These are phyloP conservation scores for Morpho helenor DNA, from an alignment of 2,888 invertebrate genomes.

Conservation along the genomic window DNA sequence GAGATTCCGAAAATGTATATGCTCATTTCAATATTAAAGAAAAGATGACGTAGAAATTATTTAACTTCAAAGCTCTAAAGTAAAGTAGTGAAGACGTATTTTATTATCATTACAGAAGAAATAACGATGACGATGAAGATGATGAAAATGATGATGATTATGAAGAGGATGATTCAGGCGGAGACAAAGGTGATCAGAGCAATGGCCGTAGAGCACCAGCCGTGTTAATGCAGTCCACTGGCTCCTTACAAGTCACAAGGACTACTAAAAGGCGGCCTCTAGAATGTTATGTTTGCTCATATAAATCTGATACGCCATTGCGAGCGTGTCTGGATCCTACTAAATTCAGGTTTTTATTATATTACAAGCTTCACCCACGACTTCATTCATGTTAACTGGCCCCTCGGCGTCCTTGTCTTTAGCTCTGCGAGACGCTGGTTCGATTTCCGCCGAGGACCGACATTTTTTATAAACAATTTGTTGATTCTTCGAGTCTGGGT, in stretches of 20 bases:
- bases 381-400: too few species aligned
- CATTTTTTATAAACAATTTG: too few species aligned
- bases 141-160: slow-evolving; percentile 51
- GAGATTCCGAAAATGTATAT: too few species aligned
- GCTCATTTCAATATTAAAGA: too few species aligned
- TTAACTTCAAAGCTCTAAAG: too few species aligned
- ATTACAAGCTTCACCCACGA: too few species aligned
- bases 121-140: slow-evolving; percentile 38
- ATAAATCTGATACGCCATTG: slow-evolving; percentile 53
- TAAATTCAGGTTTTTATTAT: slow-evolving; percentile 51
- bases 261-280: slow-evolving; percentile 50
- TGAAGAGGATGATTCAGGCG: slow-evolving; percentile 43
- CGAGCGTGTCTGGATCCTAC: slow-evolving; percentile 63
- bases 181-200: slow-evolving; percentile 34
- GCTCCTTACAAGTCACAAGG: slow-evolving; percentile 36
- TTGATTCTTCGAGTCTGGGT: too few species aligned
- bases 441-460: too few species aligned
- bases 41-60: too few species aligned
- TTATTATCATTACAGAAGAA: slow-evolving; percentile 1
- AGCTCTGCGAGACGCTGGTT: too few species aligned
- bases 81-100: too few species aligned
- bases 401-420: too few species aligned
- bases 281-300: slow-evolving; percentile 67
- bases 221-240: slow-evolving; percentile 26
- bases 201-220: slow-evolving; percentile 26